Evolutionary conservation across 2,113 vertebrate species (phyloP).

Genomic region (Neoarius graeffei): DNA sequence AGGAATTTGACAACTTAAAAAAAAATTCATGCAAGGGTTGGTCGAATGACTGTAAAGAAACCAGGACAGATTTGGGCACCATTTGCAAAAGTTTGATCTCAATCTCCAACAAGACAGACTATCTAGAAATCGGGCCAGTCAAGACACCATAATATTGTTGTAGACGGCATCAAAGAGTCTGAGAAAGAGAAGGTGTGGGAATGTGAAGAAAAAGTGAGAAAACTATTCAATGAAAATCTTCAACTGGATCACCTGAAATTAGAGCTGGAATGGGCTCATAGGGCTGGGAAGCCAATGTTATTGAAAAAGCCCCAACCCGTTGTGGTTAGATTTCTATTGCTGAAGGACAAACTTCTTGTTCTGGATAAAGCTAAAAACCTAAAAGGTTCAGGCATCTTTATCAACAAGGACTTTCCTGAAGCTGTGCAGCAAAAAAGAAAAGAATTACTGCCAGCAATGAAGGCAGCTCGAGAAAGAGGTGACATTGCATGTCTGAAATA

Average conservation of each 20-base stretch:
- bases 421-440: constrained; percentile 2
- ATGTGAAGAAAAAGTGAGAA: constrained; percentile 38
- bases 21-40: not conserved
- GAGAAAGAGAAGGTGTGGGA: not conserved
- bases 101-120: not conserved
- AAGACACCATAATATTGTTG: not conserved
- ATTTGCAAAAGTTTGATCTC: too few species aligned
- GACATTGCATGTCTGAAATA: not conserved
- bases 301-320: not conserved
- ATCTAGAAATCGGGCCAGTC: not conserved
- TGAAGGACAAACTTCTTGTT: constrained; percentile 3
- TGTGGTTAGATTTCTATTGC: not conserved
- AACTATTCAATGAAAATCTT: constrained; percentile 5
- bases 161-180: constrained; percentile 19
- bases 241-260: not conserved
- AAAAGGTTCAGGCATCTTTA: constrained; percentile 29
- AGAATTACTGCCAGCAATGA: not conserved
- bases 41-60: too few species aligned
- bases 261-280: constrained; percentile 7
- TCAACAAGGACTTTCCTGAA: constrained; percentile 20
- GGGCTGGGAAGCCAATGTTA: not conserved
- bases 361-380: constrained; percentile 31
- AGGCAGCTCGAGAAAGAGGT: not conserved
- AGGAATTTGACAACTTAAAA: not conserved
- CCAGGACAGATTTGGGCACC: too few species aligned